Conservation (phyloP, 2,113 vertebrate genomes). For the Spilogale gracilis region DNA sequence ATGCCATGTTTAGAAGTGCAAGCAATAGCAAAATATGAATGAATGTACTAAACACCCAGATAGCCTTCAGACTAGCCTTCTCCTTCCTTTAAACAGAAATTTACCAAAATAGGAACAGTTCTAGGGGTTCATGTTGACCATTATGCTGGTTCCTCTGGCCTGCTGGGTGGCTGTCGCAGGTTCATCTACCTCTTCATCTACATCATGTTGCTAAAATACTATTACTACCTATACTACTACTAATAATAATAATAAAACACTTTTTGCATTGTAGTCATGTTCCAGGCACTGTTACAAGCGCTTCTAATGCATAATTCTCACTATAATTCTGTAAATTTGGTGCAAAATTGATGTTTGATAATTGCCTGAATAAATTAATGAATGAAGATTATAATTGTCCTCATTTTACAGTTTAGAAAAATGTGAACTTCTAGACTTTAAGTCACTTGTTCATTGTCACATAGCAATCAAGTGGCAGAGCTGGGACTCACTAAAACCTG, state of each 20-base stretch:
- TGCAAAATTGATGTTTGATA: not conserved
- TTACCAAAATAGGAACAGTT: not conserved
- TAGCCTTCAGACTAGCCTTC: not conserved
- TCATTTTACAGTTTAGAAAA: not conserved
- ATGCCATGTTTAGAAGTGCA: not conserved
- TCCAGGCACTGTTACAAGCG: not conserved
- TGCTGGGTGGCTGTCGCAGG: not conserved
- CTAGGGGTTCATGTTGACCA: not conserved
- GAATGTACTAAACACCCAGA: not conserved
- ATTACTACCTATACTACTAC: not conserved
- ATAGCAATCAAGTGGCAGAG: not conserved
- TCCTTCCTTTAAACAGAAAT: not conserved
- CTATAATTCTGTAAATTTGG: not conserved
- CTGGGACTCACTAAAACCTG: not conserved
- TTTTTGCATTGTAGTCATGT: not conserved
- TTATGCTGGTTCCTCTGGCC: not conserved
- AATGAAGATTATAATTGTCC: not conserved
- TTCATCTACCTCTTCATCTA: not conserved
- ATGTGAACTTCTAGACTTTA: not conserved
- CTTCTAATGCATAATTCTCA: not conserved
- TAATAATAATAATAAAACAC: not conserved
- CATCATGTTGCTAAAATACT: not conserved
- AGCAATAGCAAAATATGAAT: not conserved
- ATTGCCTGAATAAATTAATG: not conserved
- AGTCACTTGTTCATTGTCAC: not conserved